phyloP scores from a whole-genome alignment of 2,797 vertebrate species.

The Cossypha caffra region DNA sequence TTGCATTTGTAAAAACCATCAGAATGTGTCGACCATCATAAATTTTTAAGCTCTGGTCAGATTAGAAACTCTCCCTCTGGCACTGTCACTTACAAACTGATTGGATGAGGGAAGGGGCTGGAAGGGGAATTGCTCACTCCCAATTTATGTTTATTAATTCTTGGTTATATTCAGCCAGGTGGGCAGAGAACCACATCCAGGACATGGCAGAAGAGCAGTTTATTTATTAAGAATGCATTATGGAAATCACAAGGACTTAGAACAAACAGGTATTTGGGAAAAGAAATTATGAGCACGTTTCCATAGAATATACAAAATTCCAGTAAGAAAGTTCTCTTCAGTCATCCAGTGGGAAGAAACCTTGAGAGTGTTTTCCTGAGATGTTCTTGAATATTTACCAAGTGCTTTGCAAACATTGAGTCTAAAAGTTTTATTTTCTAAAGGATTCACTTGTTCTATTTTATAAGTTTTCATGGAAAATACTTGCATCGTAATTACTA shows the following conservation, averaged over 20 bases:
- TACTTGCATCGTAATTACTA: not conserved
- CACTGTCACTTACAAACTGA: not conserved
- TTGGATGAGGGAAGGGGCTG: not conserved
- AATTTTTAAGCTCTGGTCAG: not conserved
- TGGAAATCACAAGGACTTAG: not conserved
- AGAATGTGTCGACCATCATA: rapidly evolving
- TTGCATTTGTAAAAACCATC: not conserved
- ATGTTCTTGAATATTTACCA: not conserved
- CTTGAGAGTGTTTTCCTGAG: not conserved
- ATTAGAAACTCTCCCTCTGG: not conserved
- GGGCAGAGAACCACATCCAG: not conserved
- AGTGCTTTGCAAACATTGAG: not conserved
- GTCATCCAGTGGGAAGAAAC: not conserved
- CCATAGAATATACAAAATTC: not conserved
- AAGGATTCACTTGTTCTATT: too few species aligned
- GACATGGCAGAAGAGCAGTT: not conserved
- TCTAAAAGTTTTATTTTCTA: not conserved
- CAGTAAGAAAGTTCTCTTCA: not conserved
- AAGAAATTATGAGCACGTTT: not conserved
- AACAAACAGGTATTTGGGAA: rapidly evolving
- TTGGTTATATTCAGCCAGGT: not conserved
- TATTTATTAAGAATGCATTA: not conserved
- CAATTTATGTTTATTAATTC: not conserved
- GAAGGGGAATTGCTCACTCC: not conserved
- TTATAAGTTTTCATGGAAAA: not conserved